Evolutionary conservation across 2,113 vertebrate species (phyloP).

Genomic region (Charina bottae): DNA sequence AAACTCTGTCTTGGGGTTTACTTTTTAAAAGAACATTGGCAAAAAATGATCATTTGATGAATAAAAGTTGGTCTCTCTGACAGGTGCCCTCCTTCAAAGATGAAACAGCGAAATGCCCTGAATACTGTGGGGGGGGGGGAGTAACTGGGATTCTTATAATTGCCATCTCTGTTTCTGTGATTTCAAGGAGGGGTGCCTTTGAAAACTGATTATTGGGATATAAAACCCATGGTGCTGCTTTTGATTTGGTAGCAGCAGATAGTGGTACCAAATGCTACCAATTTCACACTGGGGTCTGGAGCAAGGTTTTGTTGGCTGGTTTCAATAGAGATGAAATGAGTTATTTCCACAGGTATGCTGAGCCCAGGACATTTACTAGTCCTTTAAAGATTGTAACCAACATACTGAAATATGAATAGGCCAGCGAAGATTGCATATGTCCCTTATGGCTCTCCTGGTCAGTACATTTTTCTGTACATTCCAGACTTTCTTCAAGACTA

Average conservation of each 20-base stretch:
- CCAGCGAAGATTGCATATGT: not conserved
- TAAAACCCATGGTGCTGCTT: not conserved
- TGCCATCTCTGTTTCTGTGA: not conserved
- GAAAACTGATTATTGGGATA: not conserved
- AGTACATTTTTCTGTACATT: not conserved
- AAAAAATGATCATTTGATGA: constrained; percentile 21
- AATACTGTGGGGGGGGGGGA: not conserved
- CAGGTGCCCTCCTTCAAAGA: constrained; percentile 53
- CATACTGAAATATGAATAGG: not conserved
- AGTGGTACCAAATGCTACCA: not conserved
- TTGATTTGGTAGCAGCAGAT: constrained; percentile 3
- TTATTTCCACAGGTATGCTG: not conserved
- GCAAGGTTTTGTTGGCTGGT: not conserved
- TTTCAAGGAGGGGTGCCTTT: not conserved
- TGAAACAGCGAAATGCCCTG: constrained; percentile 48
- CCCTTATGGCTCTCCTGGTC: not conserved
- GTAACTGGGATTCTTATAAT: not conserved
- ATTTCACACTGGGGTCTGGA: not conserved
- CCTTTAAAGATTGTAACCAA: not conserved
- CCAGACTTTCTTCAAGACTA: not conserved
- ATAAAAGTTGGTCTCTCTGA: constrained; percentile 31
- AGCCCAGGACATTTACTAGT: not conserved
- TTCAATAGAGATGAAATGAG: not conserved
- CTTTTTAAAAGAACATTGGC: constrained; percentile 22
- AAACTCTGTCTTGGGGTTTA: constrained; percentile 30